Percentiles rank a stretch among this genome's conserved stretches.
Evolutionary conservation across 2,113 vertebrate genomes (phyloP).

Genomic region (Trogon surrucura): DNA sequence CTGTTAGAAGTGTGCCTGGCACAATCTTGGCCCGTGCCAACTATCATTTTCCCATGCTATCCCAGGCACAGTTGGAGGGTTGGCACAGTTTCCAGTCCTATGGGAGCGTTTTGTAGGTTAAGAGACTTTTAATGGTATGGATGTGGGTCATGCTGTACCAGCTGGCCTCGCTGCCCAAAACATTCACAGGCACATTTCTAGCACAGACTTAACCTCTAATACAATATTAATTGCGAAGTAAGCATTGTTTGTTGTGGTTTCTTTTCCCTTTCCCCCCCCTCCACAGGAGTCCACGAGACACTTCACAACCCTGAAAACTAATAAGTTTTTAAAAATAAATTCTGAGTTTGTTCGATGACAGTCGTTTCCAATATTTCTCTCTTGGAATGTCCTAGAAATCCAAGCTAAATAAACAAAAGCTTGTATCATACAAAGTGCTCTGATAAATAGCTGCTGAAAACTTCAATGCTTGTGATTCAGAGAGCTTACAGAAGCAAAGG

Average conservation of each 20-base stretch:
- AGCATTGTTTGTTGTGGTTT: background rate
- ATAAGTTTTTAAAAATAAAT: background rate
- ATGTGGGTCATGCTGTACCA: slow-evolving; percentile 35
- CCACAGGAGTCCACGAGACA: background rate
- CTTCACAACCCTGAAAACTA: background rate
- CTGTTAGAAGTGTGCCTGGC: background rate
- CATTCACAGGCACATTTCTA: background rate
- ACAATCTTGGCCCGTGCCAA: background rate
- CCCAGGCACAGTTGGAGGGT: slow-evolving; percentile 28
- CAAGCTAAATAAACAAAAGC: slow-evolving; percentile 44
- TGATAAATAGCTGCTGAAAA: slow-evolving; percentile 47
- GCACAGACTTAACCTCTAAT: background rate
- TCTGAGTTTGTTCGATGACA: background rate
- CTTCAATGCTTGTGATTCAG: background rate
- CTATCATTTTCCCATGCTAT: background rate
- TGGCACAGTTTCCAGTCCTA: background rate
- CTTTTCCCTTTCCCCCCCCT: too few species aligned
- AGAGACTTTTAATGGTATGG: slow-evolving; percentile 24
- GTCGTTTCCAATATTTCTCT: background rate
- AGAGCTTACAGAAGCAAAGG: slow-evolving; percentile 20
- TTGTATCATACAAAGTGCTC: background rate
- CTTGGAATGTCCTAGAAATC: background rate
- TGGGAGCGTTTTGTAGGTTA: slow-evolving; percentile 50
- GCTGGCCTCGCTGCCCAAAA: background rate
- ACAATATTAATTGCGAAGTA: background rate